Conservation (phyloP, 2,113 vertebrate species). For the Ellobius talpinus region DNA sequence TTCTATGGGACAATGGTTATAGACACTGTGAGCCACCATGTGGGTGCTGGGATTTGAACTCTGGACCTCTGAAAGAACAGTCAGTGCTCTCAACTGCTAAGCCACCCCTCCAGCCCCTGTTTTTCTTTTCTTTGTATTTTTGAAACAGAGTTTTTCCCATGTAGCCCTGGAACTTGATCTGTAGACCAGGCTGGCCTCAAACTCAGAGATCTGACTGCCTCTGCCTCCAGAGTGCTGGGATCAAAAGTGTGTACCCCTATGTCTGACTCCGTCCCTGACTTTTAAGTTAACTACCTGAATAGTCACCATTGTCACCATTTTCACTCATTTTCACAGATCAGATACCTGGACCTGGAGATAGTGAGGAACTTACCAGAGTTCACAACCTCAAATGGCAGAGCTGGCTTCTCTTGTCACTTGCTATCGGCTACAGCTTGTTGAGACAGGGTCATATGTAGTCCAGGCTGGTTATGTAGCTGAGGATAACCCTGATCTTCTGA, state of each 20-base stretch:
- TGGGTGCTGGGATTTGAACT: no score
- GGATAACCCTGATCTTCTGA: background rate
- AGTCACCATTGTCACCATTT: background rate
- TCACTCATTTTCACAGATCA: background rate
- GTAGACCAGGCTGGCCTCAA: no score
- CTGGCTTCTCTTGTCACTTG: background rate
- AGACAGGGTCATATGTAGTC: background rate
- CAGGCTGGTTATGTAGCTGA: background rate
- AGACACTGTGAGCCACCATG: no score
- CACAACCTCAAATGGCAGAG: background rate
- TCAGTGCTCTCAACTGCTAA: no score
- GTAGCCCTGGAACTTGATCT: background rate
- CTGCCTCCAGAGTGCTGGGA: background rate
- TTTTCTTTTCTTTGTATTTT: background rate
- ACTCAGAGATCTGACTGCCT: background rate
- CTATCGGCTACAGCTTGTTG: background rate
- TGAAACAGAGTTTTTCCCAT: background rate
- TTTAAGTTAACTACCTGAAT: background rate
- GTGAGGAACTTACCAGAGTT: background rate
- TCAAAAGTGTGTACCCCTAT: no score
- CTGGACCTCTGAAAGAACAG: no score
- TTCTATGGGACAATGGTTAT: no score
- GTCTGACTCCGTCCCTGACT: background rate
- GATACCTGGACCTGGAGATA: background rate
- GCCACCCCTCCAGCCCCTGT: background rate